These are phyloP conservation scores for Dromaius novaehollandiae DNA, from an alignment of 2,113 vertebrate species.

Conservation along the genomic window DNA sequence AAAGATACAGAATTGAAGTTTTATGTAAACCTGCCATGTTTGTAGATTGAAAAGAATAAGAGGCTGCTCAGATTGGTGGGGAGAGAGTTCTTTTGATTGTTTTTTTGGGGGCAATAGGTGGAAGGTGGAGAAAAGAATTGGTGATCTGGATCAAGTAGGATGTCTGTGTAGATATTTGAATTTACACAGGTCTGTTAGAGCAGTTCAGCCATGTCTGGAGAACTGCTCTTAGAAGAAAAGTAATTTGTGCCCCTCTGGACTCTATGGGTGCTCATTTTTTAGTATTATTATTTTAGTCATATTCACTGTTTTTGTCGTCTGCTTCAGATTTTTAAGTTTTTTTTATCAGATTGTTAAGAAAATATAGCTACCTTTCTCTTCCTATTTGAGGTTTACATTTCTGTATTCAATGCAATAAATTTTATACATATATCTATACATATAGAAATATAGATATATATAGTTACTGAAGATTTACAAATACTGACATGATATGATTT, in stretches of 20 bases:
- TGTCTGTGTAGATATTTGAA: neutral
- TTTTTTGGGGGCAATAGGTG: neutral
- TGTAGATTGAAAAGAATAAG: neutral
- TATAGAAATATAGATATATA: neutral
- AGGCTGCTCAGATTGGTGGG: neutral
- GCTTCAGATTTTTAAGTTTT: neutral
- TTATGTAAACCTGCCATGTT: neutral
- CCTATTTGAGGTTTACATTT: neutral
- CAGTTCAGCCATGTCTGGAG: neutral
- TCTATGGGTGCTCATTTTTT: neutral
- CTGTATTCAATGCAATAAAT: neutral
- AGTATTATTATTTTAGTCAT: neutral
- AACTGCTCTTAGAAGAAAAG: neutral
- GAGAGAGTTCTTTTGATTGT: neutral
- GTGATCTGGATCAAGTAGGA: neutral
- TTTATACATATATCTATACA: neutral
- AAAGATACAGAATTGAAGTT: neutral
- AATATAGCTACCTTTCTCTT: neutral
- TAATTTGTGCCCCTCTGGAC: neutral
- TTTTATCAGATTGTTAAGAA: neutral
- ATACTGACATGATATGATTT: neutral
- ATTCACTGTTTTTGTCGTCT: neutral
- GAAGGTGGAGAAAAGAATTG: neutral
- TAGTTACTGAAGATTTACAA: neutral
- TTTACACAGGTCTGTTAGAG: neutral